Evolutionary conservation across 2,797 vertebrate genomes (phyloP), one percentile per base, ranked within the genome.

Genomic region (Scolopax bukidnonensis): DNA sequence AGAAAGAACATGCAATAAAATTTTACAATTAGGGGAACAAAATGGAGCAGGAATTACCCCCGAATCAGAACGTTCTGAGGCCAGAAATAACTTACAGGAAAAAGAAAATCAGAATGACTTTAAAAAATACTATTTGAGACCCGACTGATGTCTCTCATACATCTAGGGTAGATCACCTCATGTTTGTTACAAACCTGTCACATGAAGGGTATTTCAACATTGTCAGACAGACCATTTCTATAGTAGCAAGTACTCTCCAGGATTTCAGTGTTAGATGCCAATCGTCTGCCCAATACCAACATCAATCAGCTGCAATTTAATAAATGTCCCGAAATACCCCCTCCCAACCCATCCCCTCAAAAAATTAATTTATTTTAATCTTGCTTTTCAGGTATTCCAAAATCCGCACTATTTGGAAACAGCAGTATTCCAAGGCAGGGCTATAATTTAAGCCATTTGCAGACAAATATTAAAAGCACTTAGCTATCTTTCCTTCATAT

Each of bases 211-310:
- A 65, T 96, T 97, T 91, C 70, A 73, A 81, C 61, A 28, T 96
- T 91, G 84, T 89, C 90, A 73, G 95, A 78, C 25, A 63, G 33
- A 67, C 41, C 75, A 33, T 87, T 97, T 69, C 96, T 89, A 8
- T 28, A 85, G 57, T 81, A 93, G 36, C 84, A 95, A 9, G 63
- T 82, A 38, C 69, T 67, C 41, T 87, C 87, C 50, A 56, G 60
- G 18, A 96, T 32, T 80, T 95, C 94, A 57, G 3, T 53, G 47
- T 24, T n/a, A 71, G 83, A 79, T 45, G 82, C 73, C 40, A 95
- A 84, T 98, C 98, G 25, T 98, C 98, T 69, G 98, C 96, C 16
- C 98, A 56, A 97, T 97, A 94, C 98, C 98, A 12, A 96, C 97
- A 59, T 98, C 98, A 45, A 97, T 30, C 48, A 98, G 89, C 33